Base-by-base conservation (phyloP, 2,113 vertebrate species). In the Sinosuthora webbiana region DNA sequence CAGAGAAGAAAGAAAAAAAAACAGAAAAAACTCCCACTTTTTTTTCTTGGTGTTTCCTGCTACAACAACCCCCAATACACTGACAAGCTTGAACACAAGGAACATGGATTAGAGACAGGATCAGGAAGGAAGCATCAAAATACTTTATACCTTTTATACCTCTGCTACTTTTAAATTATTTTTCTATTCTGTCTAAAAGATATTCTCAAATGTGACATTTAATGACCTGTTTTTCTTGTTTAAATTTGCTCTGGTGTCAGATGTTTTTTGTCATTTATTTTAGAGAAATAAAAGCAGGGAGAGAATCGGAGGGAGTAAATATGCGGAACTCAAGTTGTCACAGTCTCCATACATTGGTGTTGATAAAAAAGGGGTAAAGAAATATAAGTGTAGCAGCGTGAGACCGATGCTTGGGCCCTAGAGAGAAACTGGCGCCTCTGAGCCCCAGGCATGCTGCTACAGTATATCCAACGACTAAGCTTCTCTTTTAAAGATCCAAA, bases 51-150 rank as follows among this genome's bases (percentile, higher is more conserved):
- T 10, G 11, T 39, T 74, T 44, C 13, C 17, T 27, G 28, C 33
- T 18, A 11, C 13, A 50, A 15, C 37, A 35, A 10, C 14, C 17
- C 2, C 1, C 37, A 39, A 49, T 30, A 39, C 3, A 69, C 13
- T 18, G 64, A 9, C 19, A 44, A 37, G 7, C 18, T 14, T 19
- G 23, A 33, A 27, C 9, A 5, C 0, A 3, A 56, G 24, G 42
- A 63, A 62, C 19, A 15, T 11, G 14, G 13, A 35, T 35, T 42
- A 44, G 27, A 53, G 27, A n/a, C n/a, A 44, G 30, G 39, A 53
- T 44, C 17, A 53, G 56, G 56, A 71, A 35, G 16, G 10, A 69
- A 55, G 21, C n/a, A 45, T 56, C 24, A 45, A 39, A 73, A 33
- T 65, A 25, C n/a, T 67, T 89, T 37, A 68, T 41, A 24, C 6